Evolutionary conservation across 2,888 invertebrate genomes (phyloP).

Genomic region (Xanthorhoe designata): DNA sequence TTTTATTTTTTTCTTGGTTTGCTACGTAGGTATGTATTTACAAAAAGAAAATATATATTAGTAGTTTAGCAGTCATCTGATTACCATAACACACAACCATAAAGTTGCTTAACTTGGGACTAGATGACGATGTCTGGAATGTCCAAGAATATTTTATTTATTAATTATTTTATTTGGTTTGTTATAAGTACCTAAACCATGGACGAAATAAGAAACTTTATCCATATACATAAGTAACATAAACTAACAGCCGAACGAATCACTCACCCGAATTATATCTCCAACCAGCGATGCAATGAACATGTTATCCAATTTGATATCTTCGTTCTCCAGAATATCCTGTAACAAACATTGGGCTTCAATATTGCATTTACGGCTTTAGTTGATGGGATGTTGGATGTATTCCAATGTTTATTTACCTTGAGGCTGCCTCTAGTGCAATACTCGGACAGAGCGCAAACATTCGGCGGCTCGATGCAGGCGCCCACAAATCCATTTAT

Average conservation of each 20-base stretch:
- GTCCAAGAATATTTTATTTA: too few relatives aligned
- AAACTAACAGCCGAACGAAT: not conserved
- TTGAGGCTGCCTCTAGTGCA: constrained; percentile 96
- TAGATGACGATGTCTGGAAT: too few relatives aligned
- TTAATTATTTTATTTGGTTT: too few relatives aligned
- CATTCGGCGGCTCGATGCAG: constrained; percentile 95
- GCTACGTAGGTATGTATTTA: too few relatives aligned
- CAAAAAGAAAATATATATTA: too few relatives aligned
- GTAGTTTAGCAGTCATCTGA: too few relatives aligned
- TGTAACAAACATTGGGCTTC: constrained; percentile 59
- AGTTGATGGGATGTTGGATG: constrained; percentile 11
- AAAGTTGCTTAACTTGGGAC: too few relatives aligned
- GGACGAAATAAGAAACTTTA: too few relatives aligned
- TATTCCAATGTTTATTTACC: constrained; percentile 78
- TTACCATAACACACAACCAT: too few relatives aligned
- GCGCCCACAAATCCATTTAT: constrained; percentile 96
- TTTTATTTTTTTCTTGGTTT: too few relatives aligned
- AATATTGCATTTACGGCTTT: constrained; percentile 11
- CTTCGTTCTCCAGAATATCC: constrained; percentile 97
- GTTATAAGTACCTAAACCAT: not conserved
- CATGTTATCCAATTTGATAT: constrained; percentile 98
- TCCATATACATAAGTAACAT: not conserved
- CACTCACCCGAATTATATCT: constrained; percentile 95
- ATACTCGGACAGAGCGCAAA: constrained; percentile 95
- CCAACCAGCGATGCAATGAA: constrained; percentile 97